phyloP scores from a whole-genome alignment of 2,888 invertebrate species.

The Orchesella flavescens region DNA sequence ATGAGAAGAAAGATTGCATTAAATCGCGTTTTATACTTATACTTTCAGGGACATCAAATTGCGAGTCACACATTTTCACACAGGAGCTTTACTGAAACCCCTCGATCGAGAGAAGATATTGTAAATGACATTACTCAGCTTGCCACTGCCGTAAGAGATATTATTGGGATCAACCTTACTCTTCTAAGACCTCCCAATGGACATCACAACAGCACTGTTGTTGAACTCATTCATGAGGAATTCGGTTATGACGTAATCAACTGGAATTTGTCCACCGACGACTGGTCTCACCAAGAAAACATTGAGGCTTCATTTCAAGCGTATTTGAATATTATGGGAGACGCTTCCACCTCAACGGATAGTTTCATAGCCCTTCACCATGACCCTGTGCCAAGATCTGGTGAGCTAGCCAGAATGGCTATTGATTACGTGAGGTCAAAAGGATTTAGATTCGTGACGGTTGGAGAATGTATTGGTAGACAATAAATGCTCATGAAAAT shows the following conservation, averaged over 20 bases:
- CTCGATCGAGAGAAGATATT: not conserved
- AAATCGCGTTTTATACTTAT: not conserved
- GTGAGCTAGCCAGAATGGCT: conserved; percentile 27
- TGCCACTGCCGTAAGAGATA: conserved; percentile 5
- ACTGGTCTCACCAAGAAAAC: conserved; percentile 43
- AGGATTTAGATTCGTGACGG: conserved; percentile 50
- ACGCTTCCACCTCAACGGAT: not conserved
- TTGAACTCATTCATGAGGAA: conserved; percentile 27
- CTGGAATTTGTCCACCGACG: conserved; percentile 51
- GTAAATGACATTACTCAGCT: conserved; percentile 20
- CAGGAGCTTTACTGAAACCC: not conserved
- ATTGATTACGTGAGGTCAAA: conserved; percentile 47
- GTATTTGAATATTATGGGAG: conserved; percentile 4
- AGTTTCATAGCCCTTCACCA: conserved; percentile 61
- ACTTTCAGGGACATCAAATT: conserved; percentile 44
- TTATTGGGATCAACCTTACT: conserved; percentile 26
- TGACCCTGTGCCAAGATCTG: conserved; percentile 28
- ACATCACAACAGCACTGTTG: conserved; percentile 37
- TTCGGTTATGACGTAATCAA: conserved; percentile 45
- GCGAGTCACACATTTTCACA: conserved; percentile 49
- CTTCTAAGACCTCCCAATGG: conserved; percentile 60
- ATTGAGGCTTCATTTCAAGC: conserved; percentile 23
- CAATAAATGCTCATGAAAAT: no score
- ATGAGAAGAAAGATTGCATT: no score
- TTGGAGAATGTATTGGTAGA: conserved; percentile 55